Evolutionary conservation across 2,113 vertebrate species (phyloP).

Genomic region (Seriola dumerili): DNA sequence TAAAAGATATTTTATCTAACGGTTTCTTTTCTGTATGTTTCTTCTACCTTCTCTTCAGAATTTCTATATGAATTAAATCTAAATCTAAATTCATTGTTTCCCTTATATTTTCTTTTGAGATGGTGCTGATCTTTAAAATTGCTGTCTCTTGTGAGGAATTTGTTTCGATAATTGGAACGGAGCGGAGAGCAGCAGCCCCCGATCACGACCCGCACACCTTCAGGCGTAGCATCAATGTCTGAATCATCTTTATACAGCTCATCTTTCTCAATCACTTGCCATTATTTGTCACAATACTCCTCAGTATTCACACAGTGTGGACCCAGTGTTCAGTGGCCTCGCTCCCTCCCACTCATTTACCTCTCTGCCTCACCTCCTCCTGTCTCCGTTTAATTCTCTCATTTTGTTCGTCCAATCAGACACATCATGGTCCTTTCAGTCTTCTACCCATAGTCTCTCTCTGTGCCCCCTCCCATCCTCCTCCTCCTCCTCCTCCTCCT

Average conservation of each 20-base stretch:
- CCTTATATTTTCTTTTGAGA: neutral
- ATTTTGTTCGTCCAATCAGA: neutral
- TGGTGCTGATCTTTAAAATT: neutral
- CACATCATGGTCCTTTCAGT: conserved; percentile 20
- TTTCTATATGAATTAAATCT: too few species aligned
- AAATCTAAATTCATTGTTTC: neutral
- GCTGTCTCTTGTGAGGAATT: neutral
- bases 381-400: neutral
- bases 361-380: neutral
- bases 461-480: neutral
- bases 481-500: neutral
- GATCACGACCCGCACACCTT: conserved; percentile 25
- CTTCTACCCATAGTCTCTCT: neutral
- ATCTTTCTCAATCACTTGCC: conserved; percentile 17
- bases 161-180: neutral
- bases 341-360: conserved; percentile 24
- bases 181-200: conserved; percentile 8
- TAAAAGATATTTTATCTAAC: neutral
- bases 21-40: too few species aligned
- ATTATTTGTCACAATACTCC: conserved; percentile 3
- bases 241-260: conserved; percentile 16
- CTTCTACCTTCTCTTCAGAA: neutral
- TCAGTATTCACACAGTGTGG: neutral
- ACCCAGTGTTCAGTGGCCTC: conserved; percentile 2
- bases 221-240: neutral